Base-by-base conservation (phyloP, 1,140 invertebrate genomes). In the Solenopsis invicta region DNA sequence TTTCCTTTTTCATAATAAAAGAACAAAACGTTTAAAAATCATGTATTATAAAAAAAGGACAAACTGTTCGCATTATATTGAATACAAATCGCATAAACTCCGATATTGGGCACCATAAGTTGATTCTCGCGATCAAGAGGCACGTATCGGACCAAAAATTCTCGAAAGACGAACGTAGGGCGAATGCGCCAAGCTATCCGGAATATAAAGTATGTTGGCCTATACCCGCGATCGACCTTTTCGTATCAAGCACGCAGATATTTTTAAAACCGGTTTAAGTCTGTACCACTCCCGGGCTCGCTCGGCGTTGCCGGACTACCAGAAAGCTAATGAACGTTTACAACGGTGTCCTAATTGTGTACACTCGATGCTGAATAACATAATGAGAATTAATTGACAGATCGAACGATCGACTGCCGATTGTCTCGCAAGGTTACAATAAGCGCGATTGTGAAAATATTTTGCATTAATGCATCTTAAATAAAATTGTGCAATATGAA, bases 311-410 rank as follows among this genome's bases (percentile, higher is more conserved):
- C n/a, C 4, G 56, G 50, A 18, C 45, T 52, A 56, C 16, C 24
- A 29, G 45, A 34, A 80, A 78, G 34, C 74, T 85, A 75, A 87
- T 54, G 75, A 88, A 77, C 75, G 75, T 66, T 90, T 88, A 88
- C 67, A 59, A 87, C 67, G 16, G 66, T 74, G 59, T 66, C 41
- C 75, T 50, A 85, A 85, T 81, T 85, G 62, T 24, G 12, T 12
- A 41, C 18, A 24, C 45, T 84, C 16, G 13, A 62, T 6, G 54
- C 24, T 41, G 24, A 90, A 90, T 85, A 62, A 37, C 56, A 29
- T 77, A 69, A 89, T 52, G 54, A 87, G 24, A 86, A 71, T 48
- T 69, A 61, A 80, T 69, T 76, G 85, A 87, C 24, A 18, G 21
- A 24, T 74, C 78, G 71, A 52, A 41, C 56, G 24, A 82, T 69